Conservation (phyloP, 23 tunicate genomes). For the Ciona savignyi region DNA sequence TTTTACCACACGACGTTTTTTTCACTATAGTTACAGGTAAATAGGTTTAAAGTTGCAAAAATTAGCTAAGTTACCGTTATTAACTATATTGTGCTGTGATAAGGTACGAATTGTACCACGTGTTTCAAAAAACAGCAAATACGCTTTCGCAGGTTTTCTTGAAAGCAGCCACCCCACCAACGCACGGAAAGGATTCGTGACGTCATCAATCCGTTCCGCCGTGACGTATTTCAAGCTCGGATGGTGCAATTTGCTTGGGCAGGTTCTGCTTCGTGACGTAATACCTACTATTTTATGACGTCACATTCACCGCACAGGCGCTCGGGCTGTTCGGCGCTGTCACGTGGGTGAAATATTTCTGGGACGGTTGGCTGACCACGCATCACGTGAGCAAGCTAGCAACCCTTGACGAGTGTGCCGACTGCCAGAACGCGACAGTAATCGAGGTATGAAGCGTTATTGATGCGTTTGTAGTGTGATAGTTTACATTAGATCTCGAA, state of each 20-base stretch:
- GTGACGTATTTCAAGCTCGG: constrained; percentile 8
- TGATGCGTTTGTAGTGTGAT: no score
- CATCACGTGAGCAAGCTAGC: constrained; percentile 46
- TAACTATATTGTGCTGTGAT: no score
- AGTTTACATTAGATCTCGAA: no score
- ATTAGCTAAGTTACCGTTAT: no score
- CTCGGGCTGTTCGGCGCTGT: constrained; percentile 23
- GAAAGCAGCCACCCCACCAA: neutral
- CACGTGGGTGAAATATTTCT: constrained; percentile 42
- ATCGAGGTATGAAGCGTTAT: constrained; percentile 15
- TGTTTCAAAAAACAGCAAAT: no score
- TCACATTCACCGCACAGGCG: no score
- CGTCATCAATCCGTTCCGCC: constrained; percentile 4
- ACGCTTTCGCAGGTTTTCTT: neutral
- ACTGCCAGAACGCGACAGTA: constrained; percentile 13
- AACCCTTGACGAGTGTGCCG: constrained; percentile 31
- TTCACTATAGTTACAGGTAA: no score
- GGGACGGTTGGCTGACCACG: constrained; percentile 67
- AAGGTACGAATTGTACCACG: no score
- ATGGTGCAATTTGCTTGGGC: neutral
- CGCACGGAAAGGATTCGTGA: neutral
- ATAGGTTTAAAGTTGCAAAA: no score
- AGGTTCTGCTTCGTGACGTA: no score
- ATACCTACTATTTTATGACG: no score
- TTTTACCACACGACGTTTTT: no score